A percentile compares a stretch with the other conserved stretches of the same genome.
These are phyloP conservation scores for Sphenodon punctatus DNA, from an alignment of 2,797 vertebrate species.

Conservation along the genomic window DNA sequence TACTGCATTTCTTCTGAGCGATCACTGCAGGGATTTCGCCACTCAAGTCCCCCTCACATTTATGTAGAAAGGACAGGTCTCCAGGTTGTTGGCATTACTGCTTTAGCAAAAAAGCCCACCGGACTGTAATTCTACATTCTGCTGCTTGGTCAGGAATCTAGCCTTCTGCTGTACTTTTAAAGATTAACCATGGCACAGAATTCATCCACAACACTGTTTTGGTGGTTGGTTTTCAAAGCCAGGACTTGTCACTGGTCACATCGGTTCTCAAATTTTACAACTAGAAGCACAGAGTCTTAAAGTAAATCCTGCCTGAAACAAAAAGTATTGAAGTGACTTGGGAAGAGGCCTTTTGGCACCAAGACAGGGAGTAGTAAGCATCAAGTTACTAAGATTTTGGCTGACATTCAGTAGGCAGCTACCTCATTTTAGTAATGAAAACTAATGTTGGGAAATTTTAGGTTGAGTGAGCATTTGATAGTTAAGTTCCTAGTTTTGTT, in stretches of 20 bases:
- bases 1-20: not conserved
- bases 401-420: not conserved
- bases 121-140: not conserved
- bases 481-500: not conserved
- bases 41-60: not conserved
- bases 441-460: conserved; percentile 22
- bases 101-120: not conserved
- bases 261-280: not conserved
- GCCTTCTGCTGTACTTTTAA: not conserved
- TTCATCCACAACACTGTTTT: conserved; percentile 38
- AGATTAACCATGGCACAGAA: conserved; percentile 72
- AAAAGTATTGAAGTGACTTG: conserved; percentile 21
- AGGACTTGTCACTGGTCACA: not conserved
- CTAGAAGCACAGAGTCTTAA: not conserved
- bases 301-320: conserved; percentile 38
- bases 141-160: not conserved
- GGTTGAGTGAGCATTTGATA: conserved; percentile 31
- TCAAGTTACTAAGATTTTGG: not conserved
- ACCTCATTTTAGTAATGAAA: not conserved
- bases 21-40: conserved; percentile 1
- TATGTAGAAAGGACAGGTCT: not conserved
- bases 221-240: not conserved
- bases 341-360: conserved; percentile 78
- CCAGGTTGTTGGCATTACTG: conserved; percentile 35
- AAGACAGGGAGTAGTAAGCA: conserved; percentile 57